These are phyloP conservation scores for Kryptopterus vitreolus DNA, from an alignment of 2,797 vertebrate genomes.

Conservation along the genomic window DNA sequence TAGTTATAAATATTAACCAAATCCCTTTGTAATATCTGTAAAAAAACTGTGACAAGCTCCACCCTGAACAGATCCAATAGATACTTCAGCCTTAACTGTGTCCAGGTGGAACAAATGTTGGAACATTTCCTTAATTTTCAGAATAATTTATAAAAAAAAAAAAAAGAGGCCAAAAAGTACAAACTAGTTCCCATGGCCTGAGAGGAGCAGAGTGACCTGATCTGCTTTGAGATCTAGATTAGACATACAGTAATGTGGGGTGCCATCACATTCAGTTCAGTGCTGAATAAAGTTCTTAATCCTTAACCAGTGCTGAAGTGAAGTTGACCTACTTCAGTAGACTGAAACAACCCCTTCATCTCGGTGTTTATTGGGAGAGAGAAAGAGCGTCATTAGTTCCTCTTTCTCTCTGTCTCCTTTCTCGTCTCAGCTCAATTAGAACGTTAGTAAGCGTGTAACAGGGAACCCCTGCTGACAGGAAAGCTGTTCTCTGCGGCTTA, in stretches of 20 bases:
- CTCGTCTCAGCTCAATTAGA: slow-evolving; percentile 48
- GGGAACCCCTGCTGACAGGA: slow-evolving; percentile 39
- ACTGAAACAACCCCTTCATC: slow-evolving; percentile 13
- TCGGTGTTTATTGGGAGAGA: not conserved
- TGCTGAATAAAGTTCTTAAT: slow-evolving; percentile 14
- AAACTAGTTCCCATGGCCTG: slow-evolving; percentile 16
- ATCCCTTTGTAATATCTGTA: not conserved
- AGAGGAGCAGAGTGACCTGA: slow-evolving; percentile 4
- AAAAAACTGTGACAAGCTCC: not conserved
- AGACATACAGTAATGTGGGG: slow-evolving; percentile 5
- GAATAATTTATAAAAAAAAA: slow-evolving; percentile 7
- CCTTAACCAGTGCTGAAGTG: slow-evolving; percentile 21
- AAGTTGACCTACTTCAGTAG: slow-evolving; percentile 47
- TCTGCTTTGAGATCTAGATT: slow-evolving; percentile 18
- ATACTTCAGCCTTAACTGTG: not conserved
- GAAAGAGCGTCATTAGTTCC: slow-evolving; percentile 33
- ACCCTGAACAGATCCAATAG: not conserved
- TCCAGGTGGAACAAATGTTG: not conserved
- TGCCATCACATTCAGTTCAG: slow-evolving; percentile 29
- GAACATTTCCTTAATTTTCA: not conserved
- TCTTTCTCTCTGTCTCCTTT: slow-evolving; percentile 23
- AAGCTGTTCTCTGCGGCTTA: slow-evolving; percentile 36
- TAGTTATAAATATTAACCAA: not conserved
- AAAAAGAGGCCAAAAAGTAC: not conserved
- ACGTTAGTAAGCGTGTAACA: slow-evolving; percentile 46